Evolutionary conservation across 2,888 invertebrate species (phyloP).

Genomic region (Lasius fuliginosus): DNA sequence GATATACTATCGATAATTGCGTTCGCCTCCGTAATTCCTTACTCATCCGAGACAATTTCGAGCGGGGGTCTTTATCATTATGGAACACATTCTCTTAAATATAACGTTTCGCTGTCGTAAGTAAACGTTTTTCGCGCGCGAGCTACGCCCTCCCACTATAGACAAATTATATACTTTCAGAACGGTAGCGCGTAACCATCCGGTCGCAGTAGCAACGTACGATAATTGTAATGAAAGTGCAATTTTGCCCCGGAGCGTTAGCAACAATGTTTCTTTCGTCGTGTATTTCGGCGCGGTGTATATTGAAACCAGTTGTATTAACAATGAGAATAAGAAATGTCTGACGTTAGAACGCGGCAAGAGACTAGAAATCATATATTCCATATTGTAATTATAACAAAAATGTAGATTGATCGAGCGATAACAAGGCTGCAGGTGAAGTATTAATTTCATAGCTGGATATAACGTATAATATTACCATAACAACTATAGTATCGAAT

Average conservation of each 20-base stretch:
- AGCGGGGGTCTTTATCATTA: slow-evolving; percentile 56
- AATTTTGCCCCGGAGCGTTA: slow-evolving; percentile 60
- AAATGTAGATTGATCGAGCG: slow-evolving; percentile 54
- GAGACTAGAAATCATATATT: slow-evolving; percentile 45
- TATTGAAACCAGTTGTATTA: slow-evolving; percentile 60
- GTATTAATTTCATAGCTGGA: slow-evolving; percentile 65
- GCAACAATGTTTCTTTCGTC: slow-evolving; percentile 56
- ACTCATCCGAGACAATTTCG: slow-evolving; percentile 62
- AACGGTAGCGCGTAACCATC: slow-evolving; percentile 67
- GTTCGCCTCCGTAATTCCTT: slow-evolving; percentile 50
- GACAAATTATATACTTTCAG: slow-evolving; percentile 63
- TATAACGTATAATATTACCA: slow-evolving; percentile 20
- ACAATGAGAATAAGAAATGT: slow-evolving; percentile 35
- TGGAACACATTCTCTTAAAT: slow-evolving; percentile 53
- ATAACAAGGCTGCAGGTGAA: slow-evolving; percentile 54
- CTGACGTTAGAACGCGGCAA: slow-evolving; percentile 48
- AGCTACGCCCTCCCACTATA: slow-evolving; percentile 43
- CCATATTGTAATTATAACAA: slow-evolving; percentile 51
- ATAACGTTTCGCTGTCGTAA: slow-evolving; percentile 55
- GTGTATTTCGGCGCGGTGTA: slow-evolving; percentile 16
- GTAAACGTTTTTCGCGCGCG: slow-evolving; percentile 57
- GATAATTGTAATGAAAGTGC: slow-evolving; percentile 68
- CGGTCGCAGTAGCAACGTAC: slow-evolving; percentile 47
- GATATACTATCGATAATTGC: slow-evolving; percentile 63
- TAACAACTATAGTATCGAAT: slow-evolving; percentile 31